Evolutionary conservation across 35 echinoderm and acorn worm species (phyloP), one percentile per base, ranked within the genome.

Genomic region (Ophioderma brevispina): DNA sequence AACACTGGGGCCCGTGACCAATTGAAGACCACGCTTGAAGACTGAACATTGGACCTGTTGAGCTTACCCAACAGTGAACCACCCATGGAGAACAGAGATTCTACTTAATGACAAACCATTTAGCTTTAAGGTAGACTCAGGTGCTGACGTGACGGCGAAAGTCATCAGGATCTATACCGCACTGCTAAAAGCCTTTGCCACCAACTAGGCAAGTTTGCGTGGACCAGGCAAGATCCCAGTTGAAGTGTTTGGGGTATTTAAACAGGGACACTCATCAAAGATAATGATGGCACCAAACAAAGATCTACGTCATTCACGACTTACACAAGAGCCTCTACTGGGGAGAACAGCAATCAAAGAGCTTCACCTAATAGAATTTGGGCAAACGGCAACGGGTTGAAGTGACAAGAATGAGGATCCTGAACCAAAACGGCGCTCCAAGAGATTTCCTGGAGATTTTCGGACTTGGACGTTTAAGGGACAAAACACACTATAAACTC

Each of bases 91-190:
- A 52, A 21, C 21, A 11, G 21, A 52, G 21, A 8, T 52, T 52
- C 46, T 8, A 11, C 46, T 52, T 52, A 8, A 52, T 8, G 21
- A 52, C 21, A 8, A 52, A 52, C 46, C 8, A 8, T 11, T 52
- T 8, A 8, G 21, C 8, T 52, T 52, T 21, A 52, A 52, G 21
- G 46, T 52, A 11, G 46, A 52, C 46, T 52, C 46, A 11, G 46
- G 93, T 50, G 21, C 90, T 64, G 41, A 49, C 80, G 33, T 91
- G 87, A 31, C 84, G 37, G 11, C n/a, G n/a, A n/a, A n/a, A n/a
- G n/a, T n/a, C n/a, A n/a, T n/a, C n/a, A n/a, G n/a, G n/a, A n/a
- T n/a, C n/a, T n/a, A n/a, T n/a, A n/a, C n/a, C n/a, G n/a, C n/a
- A n/a, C n/a, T n/a, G n/a, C n/a, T n/a, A n/a, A n/a, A n/a, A n/a